These are phyloP conservation scores for Lasioglossum vierecki DNA, from an alignment of 2,888 invertebrate species.

Conservation along the genomic window DNA sequence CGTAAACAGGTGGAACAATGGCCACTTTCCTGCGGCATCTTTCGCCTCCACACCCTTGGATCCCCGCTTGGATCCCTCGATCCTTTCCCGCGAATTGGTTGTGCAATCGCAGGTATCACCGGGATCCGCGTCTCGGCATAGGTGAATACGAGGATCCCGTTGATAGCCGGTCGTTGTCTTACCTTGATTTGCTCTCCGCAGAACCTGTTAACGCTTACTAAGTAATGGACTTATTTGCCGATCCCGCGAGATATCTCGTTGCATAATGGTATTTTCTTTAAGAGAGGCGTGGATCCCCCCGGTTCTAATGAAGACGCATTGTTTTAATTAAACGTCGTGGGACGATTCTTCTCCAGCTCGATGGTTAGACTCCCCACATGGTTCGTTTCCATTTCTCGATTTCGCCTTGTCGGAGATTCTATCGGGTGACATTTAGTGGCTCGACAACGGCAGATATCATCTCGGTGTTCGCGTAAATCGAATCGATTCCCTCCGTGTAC, in stretches of 20 bases:
- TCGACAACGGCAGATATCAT: constrained; percentile 44
- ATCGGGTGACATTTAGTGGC: constrained; percentile 56
- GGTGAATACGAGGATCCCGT: constrained; percentile 59
- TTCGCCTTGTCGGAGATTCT: constrained; percentile 30
- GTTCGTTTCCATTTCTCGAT: neutral
- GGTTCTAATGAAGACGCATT: constrained; percentile 31
- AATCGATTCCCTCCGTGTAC: constrained; percentile 36
- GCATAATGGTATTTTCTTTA: constrained; percentile 43
- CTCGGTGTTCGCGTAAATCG: constrained; percentile 36
- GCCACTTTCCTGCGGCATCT: constrained; percentile 30
- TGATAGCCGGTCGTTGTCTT: constrained; percentile 59
- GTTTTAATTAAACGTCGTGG: constrained; percentile 25
- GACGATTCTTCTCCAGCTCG: neutral
- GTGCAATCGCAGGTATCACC: constrained; percentile 56
- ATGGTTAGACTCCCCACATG: too few species aligned
- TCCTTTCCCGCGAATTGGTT: constrained; percentile 53
- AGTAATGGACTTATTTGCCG: constrained; percentile 60
- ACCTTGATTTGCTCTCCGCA: constrained; percentile 55
- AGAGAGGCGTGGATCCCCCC: neutral
- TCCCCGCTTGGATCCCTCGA: constrained; percentile 32
- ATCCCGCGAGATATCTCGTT: constrained; percentile 33
- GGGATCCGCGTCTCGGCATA: constrained; percentile 29
- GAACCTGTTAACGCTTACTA: constrained; percentile 61
- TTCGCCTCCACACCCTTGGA: constrained; percentile 47
- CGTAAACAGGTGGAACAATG: constrained; percentile 1